Percentiles rank a stretch among this genome's conserved stretches.
Conservation (phyloP, 2,797 vertebrate species). For the Chelidonichthys spinosus region DNA sequence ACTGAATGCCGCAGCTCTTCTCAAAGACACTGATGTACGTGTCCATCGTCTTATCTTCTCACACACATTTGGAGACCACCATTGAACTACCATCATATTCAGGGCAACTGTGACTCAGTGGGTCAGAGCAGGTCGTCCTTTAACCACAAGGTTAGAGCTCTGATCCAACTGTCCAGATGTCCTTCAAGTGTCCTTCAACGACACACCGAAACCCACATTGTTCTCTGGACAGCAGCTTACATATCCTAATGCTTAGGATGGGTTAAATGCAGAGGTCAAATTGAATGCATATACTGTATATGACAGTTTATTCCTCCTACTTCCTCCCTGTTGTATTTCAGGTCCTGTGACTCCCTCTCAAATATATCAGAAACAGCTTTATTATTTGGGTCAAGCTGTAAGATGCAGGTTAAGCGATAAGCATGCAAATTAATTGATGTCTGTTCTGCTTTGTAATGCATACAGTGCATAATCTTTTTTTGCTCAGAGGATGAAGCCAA, state of each 20-base stretch:
- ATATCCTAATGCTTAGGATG: no score
- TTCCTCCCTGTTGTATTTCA: slow-evolving; percentile 16
- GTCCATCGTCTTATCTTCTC: not conserved
- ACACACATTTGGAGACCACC: not conserved
- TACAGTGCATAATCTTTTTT: slow-evolving; percentile 27
- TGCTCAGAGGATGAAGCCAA: slow-evolving; percentile 24
- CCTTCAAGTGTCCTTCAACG: no score
- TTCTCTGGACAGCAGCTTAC: no score
- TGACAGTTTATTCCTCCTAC: slow-evolving; percentile 2
- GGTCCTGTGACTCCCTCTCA: slow-evolving; percentile 13
- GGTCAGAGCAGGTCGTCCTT: no score
- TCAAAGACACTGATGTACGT: no score
- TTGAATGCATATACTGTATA: no score
- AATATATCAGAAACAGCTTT: slow-evolving; percentile 52
- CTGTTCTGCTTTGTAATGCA: slow-evolving; percentile 47
- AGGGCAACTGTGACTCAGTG: no score
- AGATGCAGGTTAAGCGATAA: slow-evolving; percentile 4
- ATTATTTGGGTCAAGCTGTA: slow-evolving; percentile 59
- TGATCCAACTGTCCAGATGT: no score
- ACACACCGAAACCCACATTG: no score
- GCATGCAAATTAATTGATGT: slow-evolving; percentile 62
- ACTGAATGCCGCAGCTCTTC: no score
- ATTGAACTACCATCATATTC: not conserved
- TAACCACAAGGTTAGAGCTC: no score
- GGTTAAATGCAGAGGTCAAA: no score